Evolutionary conservation across 2,113 vertebrate species (phyloP), one percentile per base, ranked within the genome.

Genomic region (Odocoileus hemionus): DNA sequence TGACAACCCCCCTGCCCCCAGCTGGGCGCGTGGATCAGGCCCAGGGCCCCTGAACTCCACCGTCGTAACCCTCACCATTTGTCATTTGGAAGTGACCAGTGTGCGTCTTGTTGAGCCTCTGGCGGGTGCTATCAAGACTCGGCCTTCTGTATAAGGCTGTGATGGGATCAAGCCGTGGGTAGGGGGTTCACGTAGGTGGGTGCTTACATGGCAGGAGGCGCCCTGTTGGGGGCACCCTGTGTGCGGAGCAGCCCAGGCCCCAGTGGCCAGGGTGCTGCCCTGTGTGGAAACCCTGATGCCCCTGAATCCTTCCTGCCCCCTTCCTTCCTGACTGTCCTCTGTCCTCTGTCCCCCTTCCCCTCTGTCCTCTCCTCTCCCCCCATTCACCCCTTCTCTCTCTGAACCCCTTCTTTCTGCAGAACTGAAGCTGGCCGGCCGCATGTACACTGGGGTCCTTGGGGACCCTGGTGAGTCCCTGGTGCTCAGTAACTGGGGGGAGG

Each of bases 71-170:
- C 52, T 25, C 80, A n/a, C 90, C 94, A 28, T 17, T 92, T 80
- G 52, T 86, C 91, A 9, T 13, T 50, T 60, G 45, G 90, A 43
- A 3, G 0, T 36, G 70, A 83, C 85, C 74, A 50, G 39, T 28
- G 43, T 30, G 30, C 2, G 1, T 70, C 95, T 39, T 4, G 0
- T 45, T 67, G 13, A 94, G 70, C 87, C 50, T 17, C 3, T 86
- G 52, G 45, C 94, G 4, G 55, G 86, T 39, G 19, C 8, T 16
- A 21, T 0, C 16, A 25, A 4, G 4, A 0, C 82, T 7, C 1
- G 43, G 52, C 54, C 76, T 8, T 76, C 89, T 30, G 36, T 1
- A 21, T 11, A 30, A 25, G 28, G 47, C 90, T 86, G 0, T 43
- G 91, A 58, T 0, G 12, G 55, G 28, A 13, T 0, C 0, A 1